phyloP scores from a whole-genome alignment of 2,888 invertebrate genomes.

The Trissolcus japonicus region DNA sequence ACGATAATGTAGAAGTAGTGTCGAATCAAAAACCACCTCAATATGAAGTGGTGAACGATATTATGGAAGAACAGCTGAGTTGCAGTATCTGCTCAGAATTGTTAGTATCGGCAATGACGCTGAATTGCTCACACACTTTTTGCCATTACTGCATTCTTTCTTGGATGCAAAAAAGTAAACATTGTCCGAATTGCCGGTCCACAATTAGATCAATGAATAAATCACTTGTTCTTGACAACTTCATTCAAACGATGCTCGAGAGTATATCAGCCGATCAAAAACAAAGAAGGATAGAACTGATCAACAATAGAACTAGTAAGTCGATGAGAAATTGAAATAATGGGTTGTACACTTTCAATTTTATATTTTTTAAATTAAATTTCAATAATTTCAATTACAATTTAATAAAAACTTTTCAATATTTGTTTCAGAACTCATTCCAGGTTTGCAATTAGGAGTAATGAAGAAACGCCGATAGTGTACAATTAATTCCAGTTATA shows the following conservation, averaged over 20 bases:
- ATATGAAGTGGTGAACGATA: conserved; percentile 77
- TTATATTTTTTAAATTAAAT: too few species aligned
- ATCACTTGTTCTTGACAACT: conserved; percentile 83
- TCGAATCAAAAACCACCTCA: conserved; percentile 41
- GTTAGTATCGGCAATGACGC: conserved; percentile 82
- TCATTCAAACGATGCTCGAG: conserved; percentile 84
- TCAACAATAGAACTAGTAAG: conserved; percentile 66
- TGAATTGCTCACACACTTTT: conserved; percentile 86
- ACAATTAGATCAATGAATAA: conserved; percentile 78
- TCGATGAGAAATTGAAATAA: neutral
- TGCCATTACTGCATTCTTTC: conserved; percentile 83
- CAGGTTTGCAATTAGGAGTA: too few species aligned
- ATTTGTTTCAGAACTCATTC: too few species aligned
- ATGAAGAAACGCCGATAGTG: too few species aligned
- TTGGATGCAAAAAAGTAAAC: conserved; percentile 84
- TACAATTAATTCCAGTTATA: too few species aligned
- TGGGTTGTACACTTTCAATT: neutral
- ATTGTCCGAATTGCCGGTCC: conserved; percentile 84
- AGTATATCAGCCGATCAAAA: conserved; percentile 81
- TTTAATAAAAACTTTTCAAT: too few species aligned
- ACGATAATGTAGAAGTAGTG: conserved; percentile 67
- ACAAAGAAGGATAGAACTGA: conserved; percentile 77
- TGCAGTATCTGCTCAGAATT: conserved; percentile 87
- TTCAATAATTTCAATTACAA: too few species aligned
- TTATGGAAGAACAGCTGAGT: conserved; percentile 84